Percentiles rank a stretch among this genome's conserved stretches.
phyloP scores from a whole-genome alignment of 1,140 invertebrate genomes.

The Mizuhopecten yessoensis region DNA sequence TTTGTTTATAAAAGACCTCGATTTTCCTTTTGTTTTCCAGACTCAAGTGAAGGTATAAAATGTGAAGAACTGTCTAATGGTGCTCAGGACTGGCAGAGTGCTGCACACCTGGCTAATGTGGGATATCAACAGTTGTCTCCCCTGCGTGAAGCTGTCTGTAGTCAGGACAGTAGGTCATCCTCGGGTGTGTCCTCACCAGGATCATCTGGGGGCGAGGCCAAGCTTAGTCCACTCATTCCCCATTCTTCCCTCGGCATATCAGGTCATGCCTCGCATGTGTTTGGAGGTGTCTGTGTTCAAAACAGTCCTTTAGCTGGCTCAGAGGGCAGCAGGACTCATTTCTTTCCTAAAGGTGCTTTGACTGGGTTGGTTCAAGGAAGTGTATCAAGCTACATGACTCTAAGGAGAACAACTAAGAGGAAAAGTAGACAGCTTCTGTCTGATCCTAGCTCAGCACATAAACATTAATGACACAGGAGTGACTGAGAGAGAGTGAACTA shows the following conservation, averaged over 20 bases:
- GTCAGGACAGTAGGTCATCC: conserved; percentile 57
- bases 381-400: conserved; percentile 69
- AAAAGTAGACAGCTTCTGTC: conserved; percentile 57
- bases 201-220: conserved; percentile 46
- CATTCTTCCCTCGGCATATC: conserved; percentile 56
- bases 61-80: conserved; percentile 64
- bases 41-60: conserved; percentile 61
- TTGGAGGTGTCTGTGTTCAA: conserved; percentile 41
- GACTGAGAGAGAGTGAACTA: not conserved
- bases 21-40: conserved; percentile 42
- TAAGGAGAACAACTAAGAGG: conserved; percentile 65
- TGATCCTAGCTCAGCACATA: conserved; percentile 27
- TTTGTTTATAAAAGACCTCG: too few species aligned
- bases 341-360: conserved; percentile 47
- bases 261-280: conserved; percentile 62
- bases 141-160: conserved; percentile 58
- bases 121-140: conserved; percentile 51
- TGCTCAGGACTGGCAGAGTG: conserved; percentile 60
- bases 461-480: conserved; percentile 37
- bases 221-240: conserved; percentile 48
- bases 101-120: conserved; percentile 58
- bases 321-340: conserved; percentile 49
- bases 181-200: conserved; percentile 65
- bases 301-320: conserved; percentile 64
- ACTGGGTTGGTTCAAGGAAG: conserved; percentile 56